Conservation (phyloP, 2,888 invertebrate genomes). For the Sminthurides aquaticus region DNA sequence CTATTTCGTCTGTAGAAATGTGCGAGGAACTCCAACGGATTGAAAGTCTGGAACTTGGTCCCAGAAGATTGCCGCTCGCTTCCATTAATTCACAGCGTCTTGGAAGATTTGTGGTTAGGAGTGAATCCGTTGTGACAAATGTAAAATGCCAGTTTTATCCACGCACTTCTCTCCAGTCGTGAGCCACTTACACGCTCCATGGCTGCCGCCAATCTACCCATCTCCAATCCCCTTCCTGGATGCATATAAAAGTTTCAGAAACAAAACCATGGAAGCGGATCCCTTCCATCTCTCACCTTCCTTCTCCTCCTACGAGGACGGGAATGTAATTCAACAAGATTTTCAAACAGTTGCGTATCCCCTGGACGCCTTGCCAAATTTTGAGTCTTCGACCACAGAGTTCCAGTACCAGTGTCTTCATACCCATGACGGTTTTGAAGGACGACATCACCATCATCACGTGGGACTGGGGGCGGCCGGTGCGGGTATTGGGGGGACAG, state of each 20-base stretch:
- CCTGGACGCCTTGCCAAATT: neutral
- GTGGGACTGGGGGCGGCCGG: too few species aligned
- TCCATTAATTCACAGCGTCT: neutral
- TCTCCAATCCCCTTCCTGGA: too few species aligned
- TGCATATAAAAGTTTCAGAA: neutral
- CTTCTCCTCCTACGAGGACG: neutral
- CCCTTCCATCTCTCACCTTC: neutral
- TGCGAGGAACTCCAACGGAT: too few species aligned
- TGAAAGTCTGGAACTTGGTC: too few species aligned
- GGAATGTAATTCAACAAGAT: neutral
- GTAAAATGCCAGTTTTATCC: neutral
- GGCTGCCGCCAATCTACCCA: neutral
- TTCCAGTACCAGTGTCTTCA: neutral
- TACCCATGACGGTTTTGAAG: neutral
- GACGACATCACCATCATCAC: neutral
- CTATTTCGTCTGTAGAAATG: too few species aligned
- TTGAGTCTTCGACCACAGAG: neutral
- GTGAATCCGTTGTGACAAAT: neutral
- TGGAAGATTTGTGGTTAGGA: neutral
- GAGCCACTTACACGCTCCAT: neutral
- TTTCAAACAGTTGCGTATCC: neutral
- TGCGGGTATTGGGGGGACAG: neutral
- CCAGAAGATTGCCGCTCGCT: too few species aligned
- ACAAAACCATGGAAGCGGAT: neutral
- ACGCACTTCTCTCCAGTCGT: neutral